Conservation (phyloP, 2,888 invertebrate genomes). For the Cheilosia impressa region DNA sequence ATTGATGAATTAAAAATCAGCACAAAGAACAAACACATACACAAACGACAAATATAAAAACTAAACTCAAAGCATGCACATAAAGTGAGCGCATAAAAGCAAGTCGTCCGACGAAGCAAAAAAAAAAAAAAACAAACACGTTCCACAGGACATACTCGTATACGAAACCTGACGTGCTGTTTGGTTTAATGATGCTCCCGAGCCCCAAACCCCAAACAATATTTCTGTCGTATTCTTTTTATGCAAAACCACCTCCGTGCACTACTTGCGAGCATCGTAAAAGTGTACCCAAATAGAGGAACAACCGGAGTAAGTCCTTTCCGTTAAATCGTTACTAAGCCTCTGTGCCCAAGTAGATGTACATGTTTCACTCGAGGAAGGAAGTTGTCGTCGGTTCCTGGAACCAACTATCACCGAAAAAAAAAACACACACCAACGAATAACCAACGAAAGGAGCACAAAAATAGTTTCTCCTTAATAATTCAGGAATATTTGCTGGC, state of each 20-base stretch:
- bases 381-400: slow-evolving; percentile 63
- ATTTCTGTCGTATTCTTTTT: slow-evolving; percentile 23
- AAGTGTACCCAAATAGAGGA: slow-evolving; percentile 59
- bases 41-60: slow-evolving; percentile 17
- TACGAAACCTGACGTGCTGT: slow-evolving; percentile 44
- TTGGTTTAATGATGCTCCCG: slow-evolving; percentile 35
- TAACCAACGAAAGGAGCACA: slow-evolving; percentile 18
- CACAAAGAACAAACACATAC: slow-evolving; percentile 1
- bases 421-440: too few relatives aligned
- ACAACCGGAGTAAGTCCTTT: slow-evolving; percentile 28
- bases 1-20: slow-evolving; percentile 71
- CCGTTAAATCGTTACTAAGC: slow-evolving; percentile 35
- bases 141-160: slow-evolving; percentile 21
- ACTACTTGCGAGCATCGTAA: slow-evolving; percentile 59
- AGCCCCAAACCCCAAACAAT: slow-evolving; percentile 8
- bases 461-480: slow-evolving; percentile 39
- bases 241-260: slow-evolving; percentile 48
- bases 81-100: slow-evolving; percentile 39
- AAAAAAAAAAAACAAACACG: slow-evolving; percentile 9
- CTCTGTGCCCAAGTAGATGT: slow-evolving; percentile 11
- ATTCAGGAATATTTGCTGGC: slow-evolving; percentile 53
- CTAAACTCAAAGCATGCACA: slow-evolving; percentile 28
- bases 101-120: background rate
- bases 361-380: slow-evolving; percentile 29
- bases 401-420: slow-evolving; percentile 66